Evolutionary conservation across 2,888 invertebrate genomes (phyloP).

Genomic region (Scaptomyza cyrtandrae): DNA sequence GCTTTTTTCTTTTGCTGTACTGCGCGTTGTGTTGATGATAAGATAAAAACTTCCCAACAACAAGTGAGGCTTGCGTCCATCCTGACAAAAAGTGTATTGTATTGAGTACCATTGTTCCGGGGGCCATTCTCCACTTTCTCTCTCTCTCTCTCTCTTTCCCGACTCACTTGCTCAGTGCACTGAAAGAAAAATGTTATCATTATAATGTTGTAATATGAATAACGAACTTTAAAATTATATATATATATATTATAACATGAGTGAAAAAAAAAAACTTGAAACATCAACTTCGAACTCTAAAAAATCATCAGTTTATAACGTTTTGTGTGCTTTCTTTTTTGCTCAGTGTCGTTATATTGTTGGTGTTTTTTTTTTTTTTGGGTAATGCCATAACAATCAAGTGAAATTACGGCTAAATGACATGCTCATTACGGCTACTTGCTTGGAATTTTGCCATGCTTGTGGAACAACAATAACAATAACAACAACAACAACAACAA

Average conservation of each 20-base stretch:
- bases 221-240: no score
- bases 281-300: no score
- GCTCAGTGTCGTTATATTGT: constrained; percentile 8
- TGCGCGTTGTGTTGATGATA: constrained; percentile 51
- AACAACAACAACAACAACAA: constrained; percentile 6
- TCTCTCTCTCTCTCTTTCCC: not conserved
- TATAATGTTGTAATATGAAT: no score
- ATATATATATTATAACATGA: no score
- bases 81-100: constrained; percentile 46
- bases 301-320: no score
- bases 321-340: not conserved
- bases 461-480: not conserved
- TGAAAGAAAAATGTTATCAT: not conserved
- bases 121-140: not conserved
- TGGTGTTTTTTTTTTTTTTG: constrained; percentile 3
- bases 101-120: constrained; percentile 36
- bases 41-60: constrained; percentile 59
- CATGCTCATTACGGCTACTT: constrained; percentile 73
- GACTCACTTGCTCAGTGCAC: not conserved
- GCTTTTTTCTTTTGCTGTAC: not conserved
- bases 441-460: constrained; percentile 23
- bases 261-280: no score
- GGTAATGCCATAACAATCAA: constrained; percentile 78
- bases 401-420: constrained; percentile 76
- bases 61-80: constrained; percentile 37